Evolutionary conservation across 2,113 vertebrate genomes (phyloP), one percentile per base, ranked within the genome.

Genomic region (Pseudolaguvia tuberculata): DNA sequence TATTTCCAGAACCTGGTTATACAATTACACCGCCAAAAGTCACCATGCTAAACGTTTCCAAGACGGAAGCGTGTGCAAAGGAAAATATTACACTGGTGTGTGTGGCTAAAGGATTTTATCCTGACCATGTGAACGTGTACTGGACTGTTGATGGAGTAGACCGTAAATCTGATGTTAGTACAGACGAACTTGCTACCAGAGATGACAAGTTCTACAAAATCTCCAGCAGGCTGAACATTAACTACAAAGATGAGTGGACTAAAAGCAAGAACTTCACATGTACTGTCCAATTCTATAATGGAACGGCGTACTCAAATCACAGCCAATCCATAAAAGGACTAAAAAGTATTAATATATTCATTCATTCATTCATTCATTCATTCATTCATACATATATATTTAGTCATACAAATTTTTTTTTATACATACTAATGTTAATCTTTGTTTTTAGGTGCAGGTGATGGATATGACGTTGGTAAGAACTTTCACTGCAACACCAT

Each of bases 141-240:
- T 70, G 67, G 67, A 15, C 0, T 14, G 1, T 53, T 70, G 12
- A 21, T 39, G 20, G 3, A 8, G 29, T 15, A 2, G 21, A 7
- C 0, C 29, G 67, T 23, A 35, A 18, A 7, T 15, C 6, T 53
- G 50, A 70, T 27, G 27, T 42, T 50, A 61, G 66, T 53, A 73
- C 29, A 39, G 47, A 69, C 21, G 25, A 10, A 17, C 20, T 29
- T 39, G 50, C 67, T 50, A 53, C 5, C 5, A 9, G 15, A 53
- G 2, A 2, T 15, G 2, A 0, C 1, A 1, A 2, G 0, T 78
- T 3, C 1, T 94, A 85, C 76, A 84, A 81, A 2, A 78, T 92
- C 82, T 90, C 87, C 84, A 94, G 92, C 76, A 86, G 91, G 57
- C 83, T 94, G 73, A 88, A 90, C 76, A 78, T 93, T 70, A 25